These are phyloP conservation scores for Formica aserva DNA, from an alignment of 2,888 invertebrate genomes.

Conservation along the genomic window DNA sequence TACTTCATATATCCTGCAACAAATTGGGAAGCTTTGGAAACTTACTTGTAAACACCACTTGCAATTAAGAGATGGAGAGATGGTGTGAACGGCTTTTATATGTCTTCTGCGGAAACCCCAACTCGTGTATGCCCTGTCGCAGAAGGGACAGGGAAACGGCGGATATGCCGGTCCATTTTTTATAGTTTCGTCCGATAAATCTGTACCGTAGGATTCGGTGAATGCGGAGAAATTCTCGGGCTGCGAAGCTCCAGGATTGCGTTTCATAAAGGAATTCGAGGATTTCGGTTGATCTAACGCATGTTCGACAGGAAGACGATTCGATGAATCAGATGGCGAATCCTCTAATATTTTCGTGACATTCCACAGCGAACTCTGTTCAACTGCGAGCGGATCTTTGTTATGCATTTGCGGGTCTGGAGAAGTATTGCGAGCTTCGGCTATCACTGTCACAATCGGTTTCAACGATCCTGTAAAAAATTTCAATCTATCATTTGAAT, in stretches of 20 bases:
- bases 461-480: constrained; percentile 77
- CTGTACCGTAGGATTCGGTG: constrained; percentile 58
- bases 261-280: constrained; percentile 45
- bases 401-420: constrained; percentile 53
- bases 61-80: constrained; percentile 86
- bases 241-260: constrained; percentile 62
- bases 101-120: constrained; percentile 89
- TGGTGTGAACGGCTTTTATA: constrained; percentile 88
- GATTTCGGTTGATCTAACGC: constrained; percentile 52
- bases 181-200: constrained; percentile 61
- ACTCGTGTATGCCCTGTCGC: constrained; percentile 88
- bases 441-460: constrained; percentile 75
- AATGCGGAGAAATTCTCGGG: constrained; percentile 61
- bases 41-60: constrained; percentile 87
- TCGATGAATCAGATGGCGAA: constrained; percentile 19
- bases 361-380: constrained; percentile 61
- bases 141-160: constrained; percentile 89
- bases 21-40: background rate
- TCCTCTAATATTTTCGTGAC: constrained; percentile 36
- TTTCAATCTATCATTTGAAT: constrained; percentile 65
- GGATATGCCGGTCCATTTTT: constrained; percentile 76
- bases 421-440: constrained; percentile 74
- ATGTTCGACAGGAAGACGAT: constrained; percentile 50
- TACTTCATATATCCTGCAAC: background rate
- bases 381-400: constrained; percentile 45